Evolutionary conservation across 2,888 invertebrate genomes (phyloP).

Genomic region (Parascotia fuliginaria): DNA sequence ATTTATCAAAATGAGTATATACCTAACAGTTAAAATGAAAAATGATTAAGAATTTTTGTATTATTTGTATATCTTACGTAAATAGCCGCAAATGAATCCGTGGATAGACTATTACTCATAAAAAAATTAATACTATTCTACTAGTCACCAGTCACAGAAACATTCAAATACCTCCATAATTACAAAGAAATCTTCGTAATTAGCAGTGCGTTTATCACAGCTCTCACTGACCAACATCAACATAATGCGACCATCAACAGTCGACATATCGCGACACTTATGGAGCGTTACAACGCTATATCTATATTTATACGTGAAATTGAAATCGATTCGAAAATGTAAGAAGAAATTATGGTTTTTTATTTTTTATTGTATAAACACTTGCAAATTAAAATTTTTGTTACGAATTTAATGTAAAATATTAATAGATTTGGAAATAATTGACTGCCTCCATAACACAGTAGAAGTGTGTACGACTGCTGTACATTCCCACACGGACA

Average conservation of each 20-base stretch:
- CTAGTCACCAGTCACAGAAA: not conserved
- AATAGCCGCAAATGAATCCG: no score
- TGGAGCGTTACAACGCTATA: conserved; percentile 42
- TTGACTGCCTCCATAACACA: no score
- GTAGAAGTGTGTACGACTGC: no score
- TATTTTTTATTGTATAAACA: no score
- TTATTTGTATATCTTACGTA: no score
- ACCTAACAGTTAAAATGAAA: no score
- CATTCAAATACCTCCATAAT: conserved; percentile 40
- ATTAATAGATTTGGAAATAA: no score
- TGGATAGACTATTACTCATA: not conserved
- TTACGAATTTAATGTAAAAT: no score
- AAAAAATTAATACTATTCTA: not conserved
- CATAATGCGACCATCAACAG: conserved; percentile 52
- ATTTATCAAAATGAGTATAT: no score
- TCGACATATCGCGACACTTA: conserved; percentile 44
- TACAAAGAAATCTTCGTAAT: conserved; percentile 46
- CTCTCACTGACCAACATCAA: conserved; percentile 48
- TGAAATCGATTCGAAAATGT: conserved; percentile 33
- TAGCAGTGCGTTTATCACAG: conserved; percentile 37
- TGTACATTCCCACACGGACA: no score
- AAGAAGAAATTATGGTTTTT: conserved; percentile 26
- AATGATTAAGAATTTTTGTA: no score
- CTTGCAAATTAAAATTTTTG: no score
- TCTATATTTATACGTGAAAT: conserved; percentile 28